A percentile compares a stretch with the other conserved stretches of the same genome.
phyloP scores from a whole-genome alignment of 2,888 invertebrate species.

The Acanthopleura granulata region DNA sequence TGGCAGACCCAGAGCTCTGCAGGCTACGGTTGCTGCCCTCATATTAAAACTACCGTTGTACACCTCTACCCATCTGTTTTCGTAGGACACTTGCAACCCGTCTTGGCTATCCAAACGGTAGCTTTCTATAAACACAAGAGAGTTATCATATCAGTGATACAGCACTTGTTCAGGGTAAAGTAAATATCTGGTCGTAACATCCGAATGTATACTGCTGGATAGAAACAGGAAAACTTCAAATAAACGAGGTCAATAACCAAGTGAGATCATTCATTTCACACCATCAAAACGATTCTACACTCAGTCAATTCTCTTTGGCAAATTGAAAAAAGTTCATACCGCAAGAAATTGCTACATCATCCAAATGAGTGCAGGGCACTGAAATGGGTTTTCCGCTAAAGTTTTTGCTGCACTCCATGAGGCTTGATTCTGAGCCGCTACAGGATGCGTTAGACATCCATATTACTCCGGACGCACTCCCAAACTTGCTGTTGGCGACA shows the following conservation, averaged over 20 bases:
- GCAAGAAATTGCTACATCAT: slow-evolving; percentile 9
- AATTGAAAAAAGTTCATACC: neutral
- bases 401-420: neutral
- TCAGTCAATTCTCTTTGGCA: too few species aligned
- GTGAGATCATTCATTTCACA: too few species aligned
- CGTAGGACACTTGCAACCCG: neutral
- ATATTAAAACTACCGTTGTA: neutral
- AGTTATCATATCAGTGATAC: too few species aligned
- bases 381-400: neutral
- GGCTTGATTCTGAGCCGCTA: neutral
- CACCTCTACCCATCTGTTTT: neutral
- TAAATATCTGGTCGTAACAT: too few species aligned
- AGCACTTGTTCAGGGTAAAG: too few species aligned
- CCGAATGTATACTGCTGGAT: too few species aligned
- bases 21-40: neutral
- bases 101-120: too few species aligned
- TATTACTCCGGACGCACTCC: neutral
- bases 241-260: too few species aligned
- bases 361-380: neutral
- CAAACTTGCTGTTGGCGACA: neutral
- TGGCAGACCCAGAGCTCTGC: neutral
- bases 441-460: neutral
- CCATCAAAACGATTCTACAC: too few species aligned
- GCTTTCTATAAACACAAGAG: too few species aligned
- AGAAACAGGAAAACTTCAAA: too few species aligned